Percentiles rank a stretch among this genome's conserved stretches.
These are phyloP conservation scores for Pimephales promelas DNA, from an alignment of 2,113 vertebrate species.

Conservation along the genomic window DNA sequence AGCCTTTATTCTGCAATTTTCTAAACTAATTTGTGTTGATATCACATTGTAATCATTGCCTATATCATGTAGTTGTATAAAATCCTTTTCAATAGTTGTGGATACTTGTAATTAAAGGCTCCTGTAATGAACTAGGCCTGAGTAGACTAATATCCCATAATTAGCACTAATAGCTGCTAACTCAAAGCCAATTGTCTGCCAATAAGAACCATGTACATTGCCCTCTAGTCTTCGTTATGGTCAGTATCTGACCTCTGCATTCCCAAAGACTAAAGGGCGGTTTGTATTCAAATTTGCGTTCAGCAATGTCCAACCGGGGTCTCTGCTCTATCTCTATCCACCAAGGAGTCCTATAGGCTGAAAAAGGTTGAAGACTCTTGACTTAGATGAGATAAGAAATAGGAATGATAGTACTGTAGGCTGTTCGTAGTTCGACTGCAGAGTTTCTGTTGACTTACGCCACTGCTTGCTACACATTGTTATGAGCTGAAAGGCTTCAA, in stretches of 20 bases:
- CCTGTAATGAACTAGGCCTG: constrained; percentile 19
- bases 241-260: constrained; percentile 30
- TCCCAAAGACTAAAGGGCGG: constrained; percentile 35
- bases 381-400: neutral
- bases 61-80: neutral
- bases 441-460: constrained; percentile 43
- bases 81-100: neutral
- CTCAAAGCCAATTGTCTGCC: constrained; percentile 51
- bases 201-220: constrained; percentile 51
- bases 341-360: neutral
- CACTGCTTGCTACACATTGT: constrained; percentile 23
- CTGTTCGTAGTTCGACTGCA: neutral
- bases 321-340: neutral
- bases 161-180: constrained; percentile 52
- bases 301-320: neutral
- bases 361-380: neutral
- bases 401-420: neutral
- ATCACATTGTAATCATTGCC: neutral
- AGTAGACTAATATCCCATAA: constrained; percentile 47
- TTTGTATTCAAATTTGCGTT: neutral
- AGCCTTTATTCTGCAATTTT: neutral
- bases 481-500: constrained; percentile 51
- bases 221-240: constrained; percentile 38
- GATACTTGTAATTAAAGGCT: constrained; percentile 40
- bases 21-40: neutral